Conservation (phyloP, 2,113 vertebrate genomes). For the Podilymbus podiceps region DNA sequence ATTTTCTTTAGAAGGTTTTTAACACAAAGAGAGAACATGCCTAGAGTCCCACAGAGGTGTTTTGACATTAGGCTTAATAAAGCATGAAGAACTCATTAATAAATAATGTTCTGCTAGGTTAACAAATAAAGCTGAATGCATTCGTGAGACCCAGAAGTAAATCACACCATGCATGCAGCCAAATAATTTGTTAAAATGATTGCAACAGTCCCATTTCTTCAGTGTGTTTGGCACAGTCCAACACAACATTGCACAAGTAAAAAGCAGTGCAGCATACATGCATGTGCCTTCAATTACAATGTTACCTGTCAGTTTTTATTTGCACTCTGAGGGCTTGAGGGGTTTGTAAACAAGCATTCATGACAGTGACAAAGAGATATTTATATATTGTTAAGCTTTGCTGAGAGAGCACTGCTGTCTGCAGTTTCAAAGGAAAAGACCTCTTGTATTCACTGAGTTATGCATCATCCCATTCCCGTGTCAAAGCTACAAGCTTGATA, state of each 20-base stretch:
- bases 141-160: slow-evolving; percentile 66
- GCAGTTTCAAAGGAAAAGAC: slow-evolving; percentile 33
- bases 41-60: slow-evolving; percentile 74
- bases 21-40: slow-evolving; percentile 59
- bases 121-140: slow-evolving; percentile 79
- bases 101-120: slow-evolving; percentile 81
- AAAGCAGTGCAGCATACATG: not conserved
- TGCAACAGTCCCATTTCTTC: slow-evolving; percentile 12
- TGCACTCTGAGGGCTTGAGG: not conserved
- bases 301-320: slow-evolving; percentile 30
- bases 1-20: slow-evolving; percentile 65
- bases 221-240: not conserved
- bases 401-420: not conserved
- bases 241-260: not conserved
- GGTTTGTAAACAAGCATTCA: slow-evolving; percentile 47
- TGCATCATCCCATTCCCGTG: not conserved
- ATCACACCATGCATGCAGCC: slow-evolving; percentile 68
- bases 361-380: slow-evolving; percentile 29
- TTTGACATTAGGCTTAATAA: slow-evolving; percentile 85
- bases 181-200: slow-evolving; percentile 52
- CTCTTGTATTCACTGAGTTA: not conserved
- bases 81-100: slow-evolving; percentile 84
- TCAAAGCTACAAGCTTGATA: slow-evolving; percentile 10
- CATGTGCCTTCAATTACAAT: not conserved
- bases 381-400: slow-evolving; percentile 28